Conservation (phyloP, 1,140 invertebrate species). For the Drosophila lini region DNA sequence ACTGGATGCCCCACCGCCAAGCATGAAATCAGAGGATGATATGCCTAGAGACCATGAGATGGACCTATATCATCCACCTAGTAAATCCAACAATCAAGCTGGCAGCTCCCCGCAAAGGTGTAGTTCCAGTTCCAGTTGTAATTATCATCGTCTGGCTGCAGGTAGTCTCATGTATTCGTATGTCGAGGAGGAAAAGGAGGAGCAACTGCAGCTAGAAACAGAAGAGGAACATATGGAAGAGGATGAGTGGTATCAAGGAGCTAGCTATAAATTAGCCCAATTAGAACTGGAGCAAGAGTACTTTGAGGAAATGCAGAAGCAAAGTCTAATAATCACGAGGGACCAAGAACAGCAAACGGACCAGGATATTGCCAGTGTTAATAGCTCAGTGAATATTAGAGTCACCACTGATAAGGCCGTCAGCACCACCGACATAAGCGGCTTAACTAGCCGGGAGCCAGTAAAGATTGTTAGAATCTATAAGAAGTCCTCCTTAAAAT, state of each 20-base stretch:
- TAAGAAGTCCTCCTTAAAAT: constrained; percentile 22
- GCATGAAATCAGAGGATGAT: constrained; percentile 25
- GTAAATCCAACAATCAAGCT: not conserved
- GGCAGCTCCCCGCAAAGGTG: not conserved
- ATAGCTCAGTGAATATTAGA: constrained; percentile 1
- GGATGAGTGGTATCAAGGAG: constrained; percentile 35
- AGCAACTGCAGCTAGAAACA: not conserved
- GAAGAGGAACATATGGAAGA: constrained; percentile 10
- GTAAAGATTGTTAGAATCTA: constrained; percentile 1
- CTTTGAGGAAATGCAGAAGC: constrained; percentile 2
- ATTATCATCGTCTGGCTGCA: not conserved
- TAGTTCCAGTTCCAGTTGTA: not conserved
- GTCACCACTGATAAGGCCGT: constrained; percentile 32
- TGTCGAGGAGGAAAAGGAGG: constrained; percentile 23
- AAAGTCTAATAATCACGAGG: not conserved
- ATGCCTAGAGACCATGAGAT: not conserved
- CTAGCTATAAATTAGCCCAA: constrained; percentile 5
- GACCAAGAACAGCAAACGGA: constrained; percentile 22
- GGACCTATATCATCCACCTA: too few species aligned
- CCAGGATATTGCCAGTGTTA: not conserved
- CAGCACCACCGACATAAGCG: constrained; percentile 10
- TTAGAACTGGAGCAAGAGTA: constrained; percentile 20
- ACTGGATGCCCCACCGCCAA: constrained; percentile 25
- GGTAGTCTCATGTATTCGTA: constrained; percentile 22
- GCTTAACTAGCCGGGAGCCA: not conserved